These are phyloP conservation scores for Cataglyphis albicans DNA, from an alignment of 2,888 invertebrate species.

Conservation along the genomic window DNA sequence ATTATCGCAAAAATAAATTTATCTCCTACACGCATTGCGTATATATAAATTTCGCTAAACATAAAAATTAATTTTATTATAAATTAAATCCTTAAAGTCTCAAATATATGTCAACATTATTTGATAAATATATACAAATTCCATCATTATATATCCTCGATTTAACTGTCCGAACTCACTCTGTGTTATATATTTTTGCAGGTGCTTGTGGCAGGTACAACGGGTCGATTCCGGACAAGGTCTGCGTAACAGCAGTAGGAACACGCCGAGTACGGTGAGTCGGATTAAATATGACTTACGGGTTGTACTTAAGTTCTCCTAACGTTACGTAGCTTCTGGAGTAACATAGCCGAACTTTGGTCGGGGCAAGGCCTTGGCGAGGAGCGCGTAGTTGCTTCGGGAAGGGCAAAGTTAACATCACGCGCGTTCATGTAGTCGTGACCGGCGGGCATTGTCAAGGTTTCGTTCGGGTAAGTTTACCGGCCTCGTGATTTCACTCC, in stretches of 20 bases:
- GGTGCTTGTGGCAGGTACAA: slow-evolving; percentile 25
- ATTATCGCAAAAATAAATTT: not conserved
- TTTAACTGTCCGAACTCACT: not conserved
- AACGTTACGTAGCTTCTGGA: slow-evolving; percentile 80
- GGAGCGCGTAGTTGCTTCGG: slow-evolving; percentile 51
- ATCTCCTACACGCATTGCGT: not conserved
- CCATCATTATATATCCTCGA: not conserved
- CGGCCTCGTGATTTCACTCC: slow-evolving; percentile 47
- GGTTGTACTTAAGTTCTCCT: slow-evolving; percentile 82
- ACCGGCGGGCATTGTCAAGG: slow-evolving; percentile 77
- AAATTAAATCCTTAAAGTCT: not conserved
- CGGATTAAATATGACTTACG: slow-evolving; percentile 84
- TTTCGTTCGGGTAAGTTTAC: slow-evolving; percentile 67
- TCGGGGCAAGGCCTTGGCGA: slow-evolving; percentile 45
- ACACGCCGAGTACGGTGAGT: slow-evolving; percentile 55
- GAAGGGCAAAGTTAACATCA: slow-evolving; percentile 66
- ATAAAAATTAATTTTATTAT: slow-evolving; percentile 7
- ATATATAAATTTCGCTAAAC: not conserved
- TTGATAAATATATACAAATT: not conserved
- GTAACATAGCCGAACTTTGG: slow-evolving; percentile 55
- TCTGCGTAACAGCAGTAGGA: slow-evolving; percentile 38
- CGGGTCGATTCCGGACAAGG: not conserved
- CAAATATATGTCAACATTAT: not conserved
- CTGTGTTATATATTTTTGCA: slow-evolving; percentile 16
- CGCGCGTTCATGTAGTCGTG: slow-evolving; percentile 51